Evolutionary conservation across 2,113 vertebrate species (phyloP).

Genomic region (Conger conger): DNA sequence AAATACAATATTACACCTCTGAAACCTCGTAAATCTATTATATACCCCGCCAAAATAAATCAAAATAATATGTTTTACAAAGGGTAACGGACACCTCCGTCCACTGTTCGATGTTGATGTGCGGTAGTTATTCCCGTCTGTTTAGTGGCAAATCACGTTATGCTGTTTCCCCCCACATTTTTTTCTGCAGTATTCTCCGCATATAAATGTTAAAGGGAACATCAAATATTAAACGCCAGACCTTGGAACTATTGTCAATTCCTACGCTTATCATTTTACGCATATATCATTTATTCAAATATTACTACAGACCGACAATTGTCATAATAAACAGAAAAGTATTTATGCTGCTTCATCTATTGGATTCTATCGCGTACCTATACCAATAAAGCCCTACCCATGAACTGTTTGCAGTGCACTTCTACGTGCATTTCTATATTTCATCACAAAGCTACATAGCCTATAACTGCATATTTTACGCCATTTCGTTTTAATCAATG

Average conservation of each 20-base stretch:
- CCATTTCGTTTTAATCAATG: background rate
- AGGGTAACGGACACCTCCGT: background rate
- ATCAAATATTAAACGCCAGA: background rate
- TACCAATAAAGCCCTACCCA: background rate
- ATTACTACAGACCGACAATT: background rate
- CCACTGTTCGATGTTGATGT: background rate
- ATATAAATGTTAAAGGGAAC: conserved; percentile 8
- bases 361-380: background rate
- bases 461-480: background rate
- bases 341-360: background rate
- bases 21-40: background rate
- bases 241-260: background rate
- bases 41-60: background rate
- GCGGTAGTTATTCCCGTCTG: background rate
- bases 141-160: background rate
- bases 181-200: background rate
- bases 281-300: background rate
- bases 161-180: background rate
- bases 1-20: background rate
- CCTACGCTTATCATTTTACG: background rate
- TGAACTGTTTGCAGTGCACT: background rate
- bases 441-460: background rate
- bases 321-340: background rate
- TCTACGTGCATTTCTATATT: background rate
- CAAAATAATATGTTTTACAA: background rate